Base-by-base conservation (phyloP, 2,113 vertebrate genomes). In the Pluvianellus socialis region DNA sequence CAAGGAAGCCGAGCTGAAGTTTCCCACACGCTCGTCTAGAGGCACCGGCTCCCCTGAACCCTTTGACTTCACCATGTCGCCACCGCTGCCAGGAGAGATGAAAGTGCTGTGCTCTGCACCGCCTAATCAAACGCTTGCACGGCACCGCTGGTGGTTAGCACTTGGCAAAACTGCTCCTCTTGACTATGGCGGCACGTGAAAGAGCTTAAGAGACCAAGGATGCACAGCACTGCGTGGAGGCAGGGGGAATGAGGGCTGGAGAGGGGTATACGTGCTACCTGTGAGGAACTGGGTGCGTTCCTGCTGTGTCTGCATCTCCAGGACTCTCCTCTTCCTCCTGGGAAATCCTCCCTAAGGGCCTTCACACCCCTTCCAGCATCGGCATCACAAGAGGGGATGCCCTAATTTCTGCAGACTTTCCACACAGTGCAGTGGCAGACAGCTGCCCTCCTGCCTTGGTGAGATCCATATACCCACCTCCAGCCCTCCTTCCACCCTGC, bases 181-280 rank as follows among this genome's bases (percentile, higher is more conserved):
- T n/a, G 45, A 10, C 19, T 9, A 19, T 17, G 1, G 44, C 1
- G 0, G 12, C 13, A 38, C 5, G 3, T 26, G 7, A 14, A 9
- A 14, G 40, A 72, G 75, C 71, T 65, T 65, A 70, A 52, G 38
- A 59, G 82, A 30, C 12, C 11, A 23, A 28, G 32, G 66, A 75
- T 2, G 14, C 38, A 21, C 17, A 49, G 49, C 2, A 1, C 55
- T 17, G 11, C 0, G 0, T 14, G 30, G 14, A 52, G 55, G 16
- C 0, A 7, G 30, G 33, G 9, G 26, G 33, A 12, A 79, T 12
- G 27, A 50, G 44, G 26, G 63, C 20, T 81, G 23, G 7, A 59
- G 45, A 38, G 16, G 18, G 79, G 32, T 15, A 19, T 6, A 45
- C 0, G 2, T 30, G 12, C 14, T 76, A 45, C 49, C 23, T 3